Percentiles rank a stretch among this genome's conserved stretches.
Conservation (phyloP, 2,797 vertebrate genomes). For the Nyctalus aviator region DNA sequence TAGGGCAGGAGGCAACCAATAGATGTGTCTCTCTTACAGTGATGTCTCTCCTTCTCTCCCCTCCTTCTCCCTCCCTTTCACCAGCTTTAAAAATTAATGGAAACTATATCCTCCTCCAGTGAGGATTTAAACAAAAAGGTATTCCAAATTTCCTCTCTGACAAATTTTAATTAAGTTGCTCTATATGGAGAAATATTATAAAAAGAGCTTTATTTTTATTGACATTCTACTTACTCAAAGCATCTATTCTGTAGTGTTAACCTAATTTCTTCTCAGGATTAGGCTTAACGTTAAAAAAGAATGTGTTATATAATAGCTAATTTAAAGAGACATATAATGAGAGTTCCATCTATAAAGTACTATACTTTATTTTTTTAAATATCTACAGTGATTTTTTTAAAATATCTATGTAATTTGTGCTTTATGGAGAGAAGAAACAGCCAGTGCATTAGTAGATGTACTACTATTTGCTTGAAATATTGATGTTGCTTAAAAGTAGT, state of each 20-base stretch:
- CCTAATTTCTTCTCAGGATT: background rate
- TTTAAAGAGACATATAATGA: background rate
- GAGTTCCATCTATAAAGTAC: background rate
- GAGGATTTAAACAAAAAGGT: too few relatives aligned
- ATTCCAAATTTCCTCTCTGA: background rate
- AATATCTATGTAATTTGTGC: background rate
- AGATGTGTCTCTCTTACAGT: too few relatives aligned
- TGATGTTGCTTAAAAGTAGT: slow-evolving; percentile 44
- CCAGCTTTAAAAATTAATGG: too few relatives aligned
- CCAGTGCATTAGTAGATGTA: background rate
- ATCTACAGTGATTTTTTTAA: background rate
- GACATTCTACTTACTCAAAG: background rate
- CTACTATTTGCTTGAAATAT: background rate
- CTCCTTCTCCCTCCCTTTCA: too few relatives aligned
- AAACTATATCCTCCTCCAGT: too few relatives aligned
- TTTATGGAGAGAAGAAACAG: slow-evolving; percentile 18
- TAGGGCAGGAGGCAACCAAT: too few relatives aligned
- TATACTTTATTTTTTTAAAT: background rate
- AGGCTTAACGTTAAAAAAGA: background rate
- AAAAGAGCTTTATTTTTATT: background rate
- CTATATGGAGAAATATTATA: background rate
- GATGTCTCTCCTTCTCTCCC: too few relatives aligned
- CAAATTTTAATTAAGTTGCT: background rate
- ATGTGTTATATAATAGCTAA: slow-evolving; percentile 15
- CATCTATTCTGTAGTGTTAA: slow-evolving; percentile 4